Evolutionary conservation across 1,140 invertebrate genomes (phyloP), one percentile per base, ranked within the genome.

Genomic region (Globodera rostochiensis): DNA sequence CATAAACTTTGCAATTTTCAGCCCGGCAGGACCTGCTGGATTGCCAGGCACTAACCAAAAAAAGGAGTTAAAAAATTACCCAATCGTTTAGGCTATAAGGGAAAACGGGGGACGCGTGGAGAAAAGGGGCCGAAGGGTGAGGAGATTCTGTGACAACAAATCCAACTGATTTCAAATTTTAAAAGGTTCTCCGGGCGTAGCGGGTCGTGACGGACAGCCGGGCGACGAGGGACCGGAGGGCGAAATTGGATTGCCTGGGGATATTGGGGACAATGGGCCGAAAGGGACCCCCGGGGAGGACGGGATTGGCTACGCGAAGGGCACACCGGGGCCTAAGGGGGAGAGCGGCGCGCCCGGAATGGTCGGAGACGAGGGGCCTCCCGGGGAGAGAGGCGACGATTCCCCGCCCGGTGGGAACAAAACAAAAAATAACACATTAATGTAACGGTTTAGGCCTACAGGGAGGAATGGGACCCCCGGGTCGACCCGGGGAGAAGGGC

Each of bases 311-410:
- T 84, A 80, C 74, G 75, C 83, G 19, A 84, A 80, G 53, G 83
- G 83, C 21, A 19, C 83, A 8, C 84, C 83, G 15, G 83, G 83
- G n/a, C 75, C 83, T 25, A 84, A 84, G 53, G 83, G 83, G 11
- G 84, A 84, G 53, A 53, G 75, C 25, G 83, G 83, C 19, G 64
- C 77, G 9, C 66, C 84, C 36, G 83, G 83, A 15, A 46, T 57
- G 13, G 73, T 57, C 13, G 83, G 83, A 50, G 83, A 84, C n/a
- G 83, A 84, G 79, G 83, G 83, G 21, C 74, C 49, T 5, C 83
- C 83, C 21, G 83, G 83, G 21, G 84, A 84, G 13, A 57, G 83
- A 21, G 83, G 83, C 6, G 83, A 84, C 84, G 83, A 84, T 80
- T 82, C 83, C 13, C 49, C 83, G 1, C 83, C 82, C 0, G 81